Conservation (phyloP, 2,797 vertebrate species). For the Phataginus tetradactyla region DNA sequence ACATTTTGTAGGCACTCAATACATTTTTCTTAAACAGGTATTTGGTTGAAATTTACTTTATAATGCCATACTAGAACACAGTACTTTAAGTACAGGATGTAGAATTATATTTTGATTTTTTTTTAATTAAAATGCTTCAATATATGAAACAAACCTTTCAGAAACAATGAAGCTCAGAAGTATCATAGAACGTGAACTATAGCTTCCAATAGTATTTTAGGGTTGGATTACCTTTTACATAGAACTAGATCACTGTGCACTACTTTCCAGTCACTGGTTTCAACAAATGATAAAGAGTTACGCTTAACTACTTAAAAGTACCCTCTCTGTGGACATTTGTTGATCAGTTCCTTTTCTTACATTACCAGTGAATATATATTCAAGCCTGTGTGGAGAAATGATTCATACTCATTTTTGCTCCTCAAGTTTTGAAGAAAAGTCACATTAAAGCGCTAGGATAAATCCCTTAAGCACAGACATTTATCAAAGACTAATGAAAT, state of each 20-base stretch:
- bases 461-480: conserved; percentile 50
- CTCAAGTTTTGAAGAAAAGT: conserved; percentile 43
- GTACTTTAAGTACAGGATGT: conserved; percentile 8
- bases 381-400: conserved; percentile 6
- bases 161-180: conserved; percentile 32
- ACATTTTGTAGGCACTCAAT: conserved; percentile 21
- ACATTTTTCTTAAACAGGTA: conserved; percentile 26
- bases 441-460: conserved; percentile 39
- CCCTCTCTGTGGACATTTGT: background rate
- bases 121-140: conserved; percentile 57
- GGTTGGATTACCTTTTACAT: background rate
- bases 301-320: background rate
- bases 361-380: background rate
- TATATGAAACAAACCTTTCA: conserved; percentile 51
- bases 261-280: conserved; percentile 6
- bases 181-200: background rate
- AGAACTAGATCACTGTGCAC: background rate
- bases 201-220: conserved; percentile 9
- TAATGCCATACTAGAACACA: conserved; percentile 34
- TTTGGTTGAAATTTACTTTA: conserved; percentile 43
- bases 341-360: background rate
- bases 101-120: background rate
- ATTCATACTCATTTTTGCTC: conserved; percentile 20
- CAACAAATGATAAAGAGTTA: background rate
- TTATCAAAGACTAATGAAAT: conserved; percentile 54